These are phyloP conservation scores for Natrix natrix DNA, from an alignment of 2,797 vertebrate genomes.

Conservation along the genomic window DNA sequence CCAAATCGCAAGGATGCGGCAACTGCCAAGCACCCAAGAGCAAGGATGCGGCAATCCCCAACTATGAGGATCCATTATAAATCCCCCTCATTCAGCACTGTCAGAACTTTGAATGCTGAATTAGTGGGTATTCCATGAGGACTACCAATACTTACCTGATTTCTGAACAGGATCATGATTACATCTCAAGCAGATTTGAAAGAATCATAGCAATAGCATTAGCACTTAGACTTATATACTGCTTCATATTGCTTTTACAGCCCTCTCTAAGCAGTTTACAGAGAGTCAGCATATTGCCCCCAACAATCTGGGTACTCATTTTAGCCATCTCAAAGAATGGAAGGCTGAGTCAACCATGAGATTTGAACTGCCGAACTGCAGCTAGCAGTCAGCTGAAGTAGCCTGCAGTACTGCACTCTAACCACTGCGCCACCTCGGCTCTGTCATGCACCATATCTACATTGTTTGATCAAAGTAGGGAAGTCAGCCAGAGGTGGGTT, in stretches of 20 bases:
- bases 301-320: too few relatives aligned
- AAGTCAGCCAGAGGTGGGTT: slow-evolving; percentile 19
- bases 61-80: background rate
- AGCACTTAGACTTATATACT: too few relatives aligned
- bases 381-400: too few relatives aligned
- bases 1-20: background rate
- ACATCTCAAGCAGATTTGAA: slow-evolving; percentile 21
- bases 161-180: slow-evolving; percentile 19
- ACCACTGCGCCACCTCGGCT: too few relatives aligned
- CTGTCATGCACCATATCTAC: slow-evolving; percentile 12
- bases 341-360: too few relatives aligned
- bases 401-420: too few relatives aligned
- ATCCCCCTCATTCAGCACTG: background rate
- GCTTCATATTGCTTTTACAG: too few relatives aligned
- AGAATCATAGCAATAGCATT: background rate
- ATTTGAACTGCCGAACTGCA: too few relatives aligned
- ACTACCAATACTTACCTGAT: background rate
- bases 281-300: too few relatives aligned
- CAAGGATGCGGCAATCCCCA: background rate
- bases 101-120: background rate
- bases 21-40: background rate
- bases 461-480: slow-evolving; percentile 51
- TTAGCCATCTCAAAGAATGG: too few relatives aligned
- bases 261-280: too few relatives aligned
- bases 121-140: background rate